Evolutionary conservation across 2,888 invertebrate species (phyloP).

Genomic region (Dinocampus coccinellae): DNA sequence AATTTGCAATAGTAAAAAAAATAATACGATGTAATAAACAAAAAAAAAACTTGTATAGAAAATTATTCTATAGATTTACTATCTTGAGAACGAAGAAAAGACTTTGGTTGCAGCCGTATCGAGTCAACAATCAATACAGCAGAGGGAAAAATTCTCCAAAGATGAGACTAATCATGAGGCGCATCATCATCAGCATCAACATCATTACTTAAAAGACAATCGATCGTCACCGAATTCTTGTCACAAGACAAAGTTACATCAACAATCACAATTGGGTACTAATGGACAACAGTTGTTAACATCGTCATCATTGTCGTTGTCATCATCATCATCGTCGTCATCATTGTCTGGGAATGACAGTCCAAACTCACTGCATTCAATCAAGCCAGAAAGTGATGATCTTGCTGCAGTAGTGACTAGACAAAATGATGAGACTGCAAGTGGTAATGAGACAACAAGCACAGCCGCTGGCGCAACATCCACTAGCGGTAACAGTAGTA

Average conservation of each 20-base stretch:
- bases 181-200: conserved; percentile 30
- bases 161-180: conserved; percentile 50
- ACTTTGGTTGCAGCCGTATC: conserved; percentile 50
- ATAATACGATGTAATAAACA: neutral
- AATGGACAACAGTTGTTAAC: conserved; percentile 24
- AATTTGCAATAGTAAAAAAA: neutral
- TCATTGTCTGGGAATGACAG: conserved; percentile 48
- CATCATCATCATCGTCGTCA: conserved; percentile 29
- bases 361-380: conserved; percentile 53
- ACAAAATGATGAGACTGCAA: conserved; percentile 42
- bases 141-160: conserved; percentile 40
- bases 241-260: conserved; percentile 32
- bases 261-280: conserved; percentile 21
- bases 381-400: conserved; percentile 56
- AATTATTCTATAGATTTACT: conserved; percentile 32
- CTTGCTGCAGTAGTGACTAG: conserved; percentile 31
- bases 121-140: conserved; percentile 37
- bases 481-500: neutral
- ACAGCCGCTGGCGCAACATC: neutral
- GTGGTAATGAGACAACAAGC: neutral
- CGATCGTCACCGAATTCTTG: conserved; percentile 46
- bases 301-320: no score
- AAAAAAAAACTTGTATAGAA: conserved; percentile 2
- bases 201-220: conserved; percentile 38
- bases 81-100: conserved; percentile 43